These are phyloP conservation scores for Trogon surrucura DNA, from an alignment of 2,113 vertebrate genomes.

Conservation along the genomic window DNA sequence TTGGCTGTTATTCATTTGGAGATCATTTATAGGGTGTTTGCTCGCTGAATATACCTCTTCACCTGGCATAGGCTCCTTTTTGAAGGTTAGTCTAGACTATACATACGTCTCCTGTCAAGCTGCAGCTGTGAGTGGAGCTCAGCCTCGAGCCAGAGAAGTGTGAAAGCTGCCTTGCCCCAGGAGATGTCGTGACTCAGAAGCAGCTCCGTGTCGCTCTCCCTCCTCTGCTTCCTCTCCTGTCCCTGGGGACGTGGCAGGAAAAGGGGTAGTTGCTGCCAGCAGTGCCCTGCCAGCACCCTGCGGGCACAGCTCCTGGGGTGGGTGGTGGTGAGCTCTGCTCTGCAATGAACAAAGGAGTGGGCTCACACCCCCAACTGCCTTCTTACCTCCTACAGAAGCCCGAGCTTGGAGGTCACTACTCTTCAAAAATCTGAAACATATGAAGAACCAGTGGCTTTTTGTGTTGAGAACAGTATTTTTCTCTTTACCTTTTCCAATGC, in stretches of 20 bases:
- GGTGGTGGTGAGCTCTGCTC: background rate
- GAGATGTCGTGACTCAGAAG: background rate
- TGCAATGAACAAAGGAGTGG: background rate
- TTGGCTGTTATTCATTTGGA: background rate
- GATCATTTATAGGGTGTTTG: background rate
- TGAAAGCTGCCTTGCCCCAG: background rate
- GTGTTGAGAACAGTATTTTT: background rate
- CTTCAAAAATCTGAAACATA: background rate
- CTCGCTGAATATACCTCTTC: background rate
- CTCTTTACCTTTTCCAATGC: background rate
- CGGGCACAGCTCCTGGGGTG: rapidly evolving
- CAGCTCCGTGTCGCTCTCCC: background rate
- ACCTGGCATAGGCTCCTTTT: background rate
- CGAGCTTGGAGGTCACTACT: background rate
- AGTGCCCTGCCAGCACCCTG: background rate
- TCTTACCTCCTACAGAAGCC: background rate
- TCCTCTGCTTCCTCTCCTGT: background rate
- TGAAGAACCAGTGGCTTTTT: background rate
- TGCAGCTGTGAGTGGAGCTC: background rate
- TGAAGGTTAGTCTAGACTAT: background rate
- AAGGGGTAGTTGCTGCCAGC: background rate
- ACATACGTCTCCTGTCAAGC: background rate
- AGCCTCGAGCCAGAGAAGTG: background rate
- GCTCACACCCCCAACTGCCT: background rate
- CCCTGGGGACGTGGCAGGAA: background rate